These are phyloP conservation scores for Copidosoma floridanum DNA, from an alignment of 1,140 invertebrate species.

Conservation along the genomic window DNA sequence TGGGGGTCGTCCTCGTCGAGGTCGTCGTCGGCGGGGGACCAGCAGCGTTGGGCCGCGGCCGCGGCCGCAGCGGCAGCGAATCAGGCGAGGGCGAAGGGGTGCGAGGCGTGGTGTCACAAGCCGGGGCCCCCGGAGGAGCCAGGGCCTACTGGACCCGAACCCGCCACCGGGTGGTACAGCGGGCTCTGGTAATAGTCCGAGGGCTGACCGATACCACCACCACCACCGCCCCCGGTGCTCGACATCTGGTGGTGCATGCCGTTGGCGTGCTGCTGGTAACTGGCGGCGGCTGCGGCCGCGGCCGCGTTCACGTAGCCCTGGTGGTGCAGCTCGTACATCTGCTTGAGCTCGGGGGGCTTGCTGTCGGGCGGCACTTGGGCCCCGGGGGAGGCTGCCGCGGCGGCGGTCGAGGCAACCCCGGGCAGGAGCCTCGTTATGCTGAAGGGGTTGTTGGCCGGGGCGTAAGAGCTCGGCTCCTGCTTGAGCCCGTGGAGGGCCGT, in stretches of 20 bases:
- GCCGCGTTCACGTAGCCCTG: too few relatives aligned
- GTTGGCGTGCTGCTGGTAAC: constrained; percentile 53
- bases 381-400: constrained; percentile 63
- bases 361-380: constrained; percentile 59
- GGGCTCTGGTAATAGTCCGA: constrained; percentile 80
- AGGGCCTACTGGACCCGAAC: constrained; percentile 34
- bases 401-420: too few relatives aligned
- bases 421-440: constrained; percentile 89
- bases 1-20: too few relatives aligned
- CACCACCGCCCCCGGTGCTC: too few relatives aligned
- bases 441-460: constrained; percentile 84
- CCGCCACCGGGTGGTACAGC: constrained; percentile 68
- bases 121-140: constrained; percentile 64
- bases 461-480: constrained; percentile 76
- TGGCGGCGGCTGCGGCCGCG: too few relatives aligned
- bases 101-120: constrained; percentile 67
- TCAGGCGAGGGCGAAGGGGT: constrained; percentile 69
- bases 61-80: constrained; percentile 44
- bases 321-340: too few relatives aligned
- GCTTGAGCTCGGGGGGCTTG: constrained; percentile 66
- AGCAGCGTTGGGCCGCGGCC: constrained; percentile 5
- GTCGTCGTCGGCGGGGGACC: constrained; percentile 19
- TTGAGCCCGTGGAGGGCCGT: constrained; percentile 66
- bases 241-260: constrained; percentile 67
- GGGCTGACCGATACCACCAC: too few relatives aligned